A percentile compares a stretch with the other conserved stretches of the same genome.
These are phyloP conservation scores for Actinostola sp. DNA, from an alignment of 92 coral and sea anemone species.

Conservation along the genomic window DNA sequence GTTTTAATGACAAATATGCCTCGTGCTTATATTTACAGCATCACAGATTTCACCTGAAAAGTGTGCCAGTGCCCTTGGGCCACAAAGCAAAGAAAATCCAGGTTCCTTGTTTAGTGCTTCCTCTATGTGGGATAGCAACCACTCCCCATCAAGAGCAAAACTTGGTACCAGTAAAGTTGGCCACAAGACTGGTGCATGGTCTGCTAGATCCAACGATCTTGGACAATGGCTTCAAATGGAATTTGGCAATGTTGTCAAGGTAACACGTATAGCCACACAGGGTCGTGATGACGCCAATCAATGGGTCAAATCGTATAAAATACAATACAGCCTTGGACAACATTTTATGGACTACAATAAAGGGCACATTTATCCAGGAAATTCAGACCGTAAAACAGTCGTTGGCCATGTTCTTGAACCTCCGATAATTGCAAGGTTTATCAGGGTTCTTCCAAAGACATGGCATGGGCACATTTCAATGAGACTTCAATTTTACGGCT, in stretches of 20 bases:
- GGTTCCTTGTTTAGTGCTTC: background rate
- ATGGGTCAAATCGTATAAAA: conserved; percentile 48
- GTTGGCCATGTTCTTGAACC: conserved; percentile 11
- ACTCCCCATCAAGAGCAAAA: conserved; percentile 3
- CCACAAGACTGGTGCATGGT: conserved; percentile 14
- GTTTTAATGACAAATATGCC: too few species aligned
- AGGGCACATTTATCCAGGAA: conserved; percentile 5
- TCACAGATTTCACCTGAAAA: conserved; percentile 14
- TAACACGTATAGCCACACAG: conserved; percentile 21
- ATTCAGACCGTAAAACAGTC: conserved; percentile 11
- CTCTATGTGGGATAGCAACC: conserved; percentile 1
- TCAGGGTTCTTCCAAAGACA: background rate
- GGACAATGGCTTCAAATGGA: conserved; percentile 22
- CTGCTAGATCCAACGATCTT: background rate
- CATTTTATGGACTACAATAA: conserved; percentile 35
- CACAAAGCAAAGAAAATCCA: conserved; percentile 3
- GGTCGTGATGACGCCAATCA: conserved; percentile 13
- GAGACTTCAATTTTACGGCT: conserved; percentile 20
- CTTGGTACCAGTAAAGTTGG: conserved; percentile 5
- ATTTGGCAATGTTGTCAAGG: conserved; percentile 10
- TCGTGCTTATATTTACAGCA: background rate
- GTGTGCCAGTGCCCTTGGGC: conserved; percentile 13
- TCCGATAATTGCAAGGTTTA: background rate
- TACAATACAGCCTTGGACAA: conserved; percentile 28
- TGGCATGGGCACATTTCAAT: conserved; percentile 23